Evolutionary conservation across 2,888 invertebrate genomes (phyloP).

Genomic region (Erebia palarica): DNA sequence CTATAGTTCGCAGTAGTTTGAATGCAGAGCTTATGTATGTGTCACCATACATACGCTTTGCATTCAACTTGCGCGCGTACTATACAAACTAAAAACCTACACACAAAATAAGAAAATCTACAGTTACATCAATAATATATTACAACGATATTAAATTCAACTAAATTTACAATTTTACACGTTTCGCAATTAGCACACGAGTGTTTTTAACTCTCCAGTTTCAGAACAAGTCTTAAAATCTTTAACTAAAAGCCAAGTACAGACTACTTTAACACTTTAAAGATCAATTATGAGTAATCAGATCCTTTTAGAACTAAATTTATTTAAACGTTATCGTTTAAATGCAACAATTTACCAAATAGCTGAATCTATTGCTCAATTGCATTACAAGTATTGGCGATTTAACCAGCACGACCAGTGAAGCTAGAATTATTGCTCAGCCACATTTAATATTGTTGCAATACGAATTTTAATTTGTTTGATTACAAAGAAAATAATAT

Average conservation of each 20-base stretch:
- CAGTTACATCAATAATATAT: no score
- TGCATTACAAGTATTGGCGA: neutral
- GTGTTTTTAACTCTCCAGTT: neutral
- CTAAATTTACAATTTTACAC: neutral
- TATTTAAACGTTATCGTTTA: neutral
- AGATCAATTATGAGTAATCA: neutral
- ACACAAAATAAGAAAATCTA: no score
- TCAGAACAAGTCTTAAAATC: neutral
- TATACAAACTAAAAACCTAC: no score
- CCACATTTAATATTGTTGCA: slow-evolving; percentile 2
- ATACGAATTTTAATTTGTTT: slow-evolving; percentile 7
- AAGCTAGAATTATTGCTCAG: slow-evolving; percentile 15
- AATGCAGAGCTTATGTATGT: no score
- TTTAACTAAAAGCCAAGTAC: neutral
- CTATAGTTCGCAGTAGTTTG: no score
- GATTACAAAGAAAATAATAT: slow-evolving; percentile 8
- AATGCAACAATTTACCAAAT: neutral
- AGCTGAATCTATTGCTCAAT: slow-evolving; percentile 7
- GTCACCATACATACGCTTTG: no score
- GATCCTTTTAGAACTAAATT: neutral
- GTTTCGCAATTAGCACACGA: neutral
- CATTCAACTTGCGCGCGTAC: no score
- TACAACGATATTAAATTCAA: no score
- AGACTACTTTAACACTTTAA: neutral
- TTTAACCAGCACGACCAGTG: neutral